Evolutionary conservation across 2,797 vertebrate genomes (phyloP), one percentile per base, ranked within the genome.

Genomic region (Meda fulgida): DNA sequence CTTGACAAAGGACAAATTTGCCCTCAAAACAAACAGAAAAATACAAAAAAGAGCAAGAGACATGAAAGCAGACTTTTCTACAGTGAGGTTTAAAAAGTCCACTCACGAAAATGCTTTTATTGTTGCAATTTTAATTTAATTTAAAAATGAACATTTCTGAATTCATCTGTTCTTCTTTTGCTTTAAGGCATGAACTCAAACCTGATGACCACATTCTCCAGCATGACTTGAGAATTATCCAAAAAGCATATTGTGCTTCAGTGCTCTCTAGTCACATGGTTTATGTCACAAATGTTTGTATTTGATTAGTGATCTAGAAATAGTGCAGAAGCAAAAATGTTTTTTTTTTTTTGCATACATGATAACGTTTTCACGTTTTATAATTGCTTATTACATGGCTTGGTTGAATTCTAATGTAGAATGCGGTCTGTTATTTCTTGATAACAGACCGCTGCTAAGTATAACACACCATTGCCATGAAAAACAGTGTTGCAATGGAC

Each of bases 1-100:
- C 83, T 58, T 21, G 36, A 65, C 72, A 88, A 84, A 89, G 89
- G 89, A 90, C 88, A 89, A 85, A 89, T 87, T 88, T 78, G 43
- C 73, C 78, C 78, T 88, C 83, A 78, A 70, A 83, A 76, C 21
- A 80, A 66, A 83, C 18, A 60, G 40, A 86, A 63, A 78, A 60
- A 85, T 43, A 55, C 51, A 66, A 67, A 51, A 51, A 53, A 43
- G 23, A n/a, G 36, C 6, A 16, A 55, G 60, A 67, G 65, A 75
- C 31, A 70, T 38, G 66, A 78, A 60, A 81, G n/a, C 51, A 29
- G 70, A 65, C 34, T 72, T 29, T 26, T 34, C 18, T 48, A 78
- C 11, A 23, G 13, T 10, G 13, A n/a, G 19, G 18, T 60, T 58
- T 19, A 72, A 26, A 58, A 36, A 40, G 11, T 38, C 29, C 18